These are phyloP conservation scores for Colletes latitarsis DNA, from an alignment of 1,140 invertebrate genomes.

Conservation along the genomic window DNA sequence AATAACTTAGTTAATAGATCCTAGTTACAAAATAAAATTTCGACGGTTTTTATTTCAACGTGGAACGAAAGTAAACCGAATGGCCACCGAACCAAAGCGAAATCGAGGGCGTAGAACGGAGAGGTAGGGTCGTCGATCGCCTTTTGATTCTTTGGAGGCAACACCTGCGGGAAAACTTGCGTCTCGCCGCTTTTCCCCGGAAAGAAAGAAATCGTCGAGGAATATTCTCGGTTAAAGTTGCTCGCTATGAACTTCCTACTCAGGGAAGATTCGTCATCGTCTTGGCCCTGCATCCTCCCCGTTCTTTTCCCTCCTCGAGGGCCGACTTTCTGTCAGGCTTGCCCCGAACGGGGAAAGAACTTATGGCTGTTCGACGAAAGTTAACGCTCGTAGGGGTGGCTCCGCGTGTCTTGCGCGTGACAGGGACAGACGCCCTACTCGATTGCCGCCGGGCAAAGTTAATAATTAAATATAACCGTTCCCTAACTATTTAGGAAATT, in stretches of 20 bases:
- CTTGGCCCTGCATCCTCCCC: slow-evolving; percentile 6
- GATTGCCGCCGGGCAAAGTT: not conserved
- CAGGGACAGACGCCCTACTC: not conserved
- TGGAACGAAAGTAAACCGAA: not conserved
- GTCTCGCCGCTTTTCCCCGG: slow-evolving; percentile 35
- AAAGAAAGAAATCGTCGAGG: slow-evolving; percentile 52
- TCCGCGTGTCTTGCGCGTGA: not conserved
- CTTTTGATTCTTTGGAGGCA: slow-evolving; percentile 54
- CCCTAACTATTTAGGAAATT: too few relatives aligned
- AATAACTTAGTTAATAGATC: too few relatives aligned
- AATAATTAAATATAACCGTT: too few relatives aligned
- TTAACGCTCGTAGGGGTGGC: not conserved
- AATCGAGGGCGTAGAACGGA: not conserved
- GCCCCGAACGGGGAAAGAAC: slow-evolving; percentile 38
- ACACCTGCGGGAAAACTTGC: slow-evolving; percentile 62
- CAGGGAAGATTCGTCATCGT: slow-evolving; percentile 61
- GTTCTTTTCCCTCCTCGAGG: slow-evolving; percentile 6
- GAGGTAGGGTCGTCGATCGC: not conserved
- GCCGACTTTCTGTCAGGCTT: not conserved
- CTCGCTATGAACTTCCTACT: slow-evolving; percentile 62
- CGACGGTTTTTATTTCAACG: too few relatives aligned
- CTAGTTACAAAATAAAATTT: too few relatives aligned
- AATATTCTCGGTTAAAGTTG: slow-evolving; percentile 60
- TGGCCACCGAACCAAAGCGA: not conserved
- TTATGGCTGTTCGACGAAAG: slow-evolving; percentile 50